A percentile compares a stretch with the other conserved stretches of the same genome.
phyloP scores from a whole-genome alignment of 2,888 invertebrate genomes.

The Bruchidius siliquastri region DNA sequence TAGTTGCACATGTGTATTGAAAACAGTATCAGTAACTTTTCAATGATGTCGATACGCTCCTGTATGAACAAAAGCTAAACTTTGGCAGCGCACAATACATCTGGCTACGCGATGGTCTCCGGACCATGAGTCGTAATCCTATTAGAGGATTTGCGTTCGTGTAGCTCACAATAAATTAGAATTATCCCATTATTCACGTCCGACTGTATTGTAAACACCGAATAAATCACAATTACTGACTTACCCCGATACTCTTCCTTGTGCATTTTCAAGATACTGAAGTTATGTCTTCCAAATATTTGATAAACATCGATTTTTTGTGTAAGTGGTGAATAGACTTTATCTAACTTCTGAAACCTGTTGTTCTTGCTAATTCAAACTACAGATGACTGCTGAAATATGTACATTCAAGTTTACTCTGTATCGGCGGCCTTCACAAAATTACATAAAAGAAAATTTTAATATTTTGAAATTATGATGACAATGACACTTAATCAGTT shows the following conservation, averaged over 20 bases:
- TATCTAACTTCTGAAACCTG: no score
- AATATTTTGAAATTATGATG: no score
- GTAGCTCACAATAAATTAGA: slow-evolving; percentile 43
- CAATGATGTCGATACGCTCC: background rate
- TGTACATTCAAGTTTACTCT: no score
- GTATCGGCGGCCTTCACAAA: no score
- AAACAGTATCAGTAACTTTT: background rate
- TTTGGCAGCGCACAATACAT: slow-evolving; percentile 17
- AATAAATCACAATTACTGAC: slow-evolving; percentile 42
- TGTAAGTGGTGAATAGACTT: no score
- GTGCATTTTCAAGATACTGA: background rate
- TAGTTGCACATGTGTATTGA: no score
- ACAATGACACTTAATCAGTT: no score
- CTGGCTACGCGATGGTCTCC: slow-evolving; percentile 25
- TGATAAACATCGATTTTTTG: no score
- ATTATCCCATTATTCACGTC: slow-evolving; percentile 45
- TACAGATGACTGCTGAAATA: no score
- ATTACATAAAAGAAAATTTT: no score
- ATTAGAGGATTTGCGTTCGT: slow-evolving; percentile 45
- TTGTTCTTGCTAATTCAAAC: no score
- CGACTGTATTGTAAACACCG: slow-evolving; percentile 36
- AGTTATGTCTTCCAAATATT: no score
- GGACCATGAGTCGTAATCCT: slow-evolving; percentile 41
- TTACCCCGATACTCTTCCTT: background rate
- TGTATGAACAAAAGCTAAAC: background rate